Base-by-base conservation (phyloP, 2,113 vertebrate species). In the Crotalus viridis region DNA sequence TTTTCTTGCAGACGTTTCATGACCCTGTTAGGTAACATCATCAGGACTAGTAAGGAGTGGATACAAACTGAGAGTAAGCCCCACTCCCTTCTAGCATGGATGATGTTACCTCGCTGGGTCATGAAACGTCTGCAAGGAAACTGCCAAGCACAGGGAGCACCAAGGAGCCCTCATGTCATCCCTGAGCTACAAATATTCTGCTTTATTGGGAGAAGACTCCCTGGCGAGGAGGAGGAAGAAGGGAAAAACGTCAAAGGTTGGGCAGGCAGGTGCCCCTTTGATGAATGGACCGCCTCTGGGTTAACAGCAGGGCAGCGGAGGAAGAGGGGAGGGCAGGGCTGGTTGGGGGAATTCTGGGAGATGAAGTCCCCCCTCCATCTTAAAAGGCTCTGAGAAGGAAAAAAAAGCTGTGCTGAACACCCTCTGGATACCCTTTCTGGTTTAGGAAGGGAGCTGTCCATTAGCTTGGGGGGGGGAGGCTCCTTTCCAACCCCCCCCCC, bases 401-500 rank as follows among this genome's bases (percentile, higher is more conserved):
- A 69, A 43, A 74, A 74, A 15, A 15, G 28, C 13, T n/a, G 64
- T 74, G 28, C 13, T 74, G 17, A 33, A 33, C 13, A 74, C 64
- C n/a, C 2, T 7, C 64, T 33, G 64, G 28, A n/a, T 17, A 15
- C 64, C 28, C 64, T 28, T 61, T 28, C 59, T 69, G n/a, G 64
- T 69, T n/a, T 69, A n/a, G 64, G 64, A 74, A 74, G 64, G n/a
- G 13, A 74, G n/a, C 64, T 33, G 26, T 69, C 10, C 28, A 69
- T n/a, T n/a, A 69, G 4, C 28, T 69, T n/a, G 0, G 4, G 4
- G 28, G 12, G 4, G 3, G 0, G 26, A 10, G 9, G 3, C 4
- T 64, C 10, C 10, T 12, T 64, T 28, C 1, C 10, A 64, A 9
- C 13, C 10, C 54, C 15, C 54, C 15, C 54, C 15, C 54, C 15